Percentiles rank a stretch among this genome's conserved stretches.
phyloP scores from a whole-genome alignment of 2,797 vertebrate genomes.

The Lepus oiostolus region DNA sequence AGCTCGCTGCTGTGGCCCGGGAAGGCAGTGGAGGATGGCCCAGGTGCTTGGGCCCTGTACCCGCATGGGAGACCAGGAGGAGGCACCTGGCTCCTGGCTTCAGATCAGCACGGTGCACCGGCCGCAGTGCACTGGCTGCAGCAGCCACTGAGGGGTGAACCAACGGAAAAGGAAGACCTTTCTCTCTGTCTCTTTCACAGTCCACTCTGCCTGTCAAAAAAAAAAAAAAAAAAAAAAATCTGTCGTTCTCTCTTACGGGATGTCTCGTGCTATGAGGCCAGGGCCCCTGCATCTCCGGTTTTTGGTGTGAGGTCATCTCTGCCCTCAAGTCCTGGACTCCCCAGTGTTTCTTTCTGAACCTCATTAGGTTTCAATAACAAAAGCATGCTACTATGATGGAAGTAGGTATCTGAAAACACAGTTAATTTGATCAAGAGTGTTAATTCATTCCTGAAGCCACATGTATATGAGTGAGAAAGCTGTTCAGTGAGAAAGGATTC shows the following conservation, averaged over 20 bases:
- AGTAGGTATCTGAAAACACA: slow-evolving; percentile 51
- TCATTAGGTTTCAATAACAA: slow-evolving; percentile 35
- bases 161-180: too few relatives aligned
- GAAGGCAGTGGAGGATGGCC: too few relatives aligned
- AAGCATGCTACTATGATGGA: background rate
- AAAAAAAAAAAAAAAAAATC: background rate
- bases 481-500: slow-evolving; percentile 53
- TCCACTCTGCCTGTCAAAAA: too few relatives aligned
- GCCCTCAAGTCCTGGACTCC: accelerated
- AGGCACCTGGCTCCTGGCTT: too few relatives aligned
- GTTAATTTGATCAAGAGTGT: slow-evolving; percentile 65
- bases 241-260: background rate
- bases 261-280: background rate
- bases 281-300: background rate
- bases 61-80: too few relatives aligned
- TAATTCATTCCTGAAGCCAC: slow-evolving; percentile 58
- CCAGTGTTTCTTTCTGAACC: background rate
- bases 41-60: too few relatives aligned
- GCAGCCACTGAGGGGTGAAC: too few relatives aligned
- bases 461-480: background rate
- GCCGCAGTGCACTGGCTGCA: too few relatives aligned
- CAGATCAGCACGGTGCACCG: too few relatives aligned
- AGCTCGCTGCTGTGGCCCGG: too few relatives aligned
- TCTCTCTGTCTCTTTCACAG: too few relatives aligned
- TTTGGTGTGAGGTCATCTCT: background rate